These are phyloP conservation scores for Hipposideros larvatus DNA, from an alignment of 2,797 vertebrate genomes.

Conservation along the genomic window DNA sequence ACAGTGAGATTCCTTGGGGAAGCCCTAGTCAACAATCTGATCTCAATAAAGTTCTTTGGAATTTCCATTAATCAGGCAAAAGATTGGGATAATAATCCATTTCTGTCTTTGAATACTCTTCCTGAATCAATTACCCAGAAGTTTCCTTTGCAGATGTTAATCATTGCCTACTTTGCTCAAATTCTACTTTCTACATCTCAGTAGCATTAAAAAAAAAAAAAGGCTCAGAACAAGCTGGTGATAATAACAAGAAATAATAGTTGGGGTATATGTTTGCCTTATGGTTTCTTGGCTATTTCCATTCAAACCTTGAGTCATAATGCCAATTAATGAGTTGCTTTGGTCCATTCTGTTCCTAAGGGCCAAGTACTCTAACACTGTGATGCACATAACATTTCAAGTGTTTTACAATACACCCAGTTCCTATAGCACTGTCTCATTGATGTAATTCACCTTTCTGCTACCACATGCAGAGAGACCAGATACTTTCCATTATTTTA, in stretches of 20 bases:
- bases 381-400: background rate
- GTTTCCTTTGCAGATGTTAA: background rate
- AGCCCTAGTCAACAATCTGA: background rate
- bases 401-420: background rate
- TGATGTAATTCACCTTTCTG: slow-evolving; percentile 61
- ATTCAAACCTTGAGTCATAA: slow-evolving; percentile 12
- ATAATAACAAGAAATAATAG: background rate
- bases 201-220: background rate
- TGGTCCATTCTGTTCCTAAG: slow-evolving; percentile 41
- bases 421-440: background rate
- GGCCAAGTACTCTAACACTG: background rate
- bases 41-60: background rate
- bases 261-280: background rate
- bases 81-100: background rate
- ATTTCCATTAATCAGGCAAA: background rate
- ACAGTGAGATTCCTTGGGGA: background rate
- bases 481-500: slow-evolving; percentile 77
- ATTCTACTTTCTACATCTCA: background rate
- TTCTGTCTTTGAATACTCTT: slow-evolving; percentile 21
- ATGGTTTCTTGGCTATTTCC: slow-evolving; percentile 9
- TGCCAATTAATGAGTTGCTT: background rate
- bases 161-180: background rate
- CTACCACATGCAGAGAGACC: slow-evolving; percentile 54
- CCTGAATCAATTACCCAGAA: background rate
- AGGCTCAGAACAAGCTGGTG: background rate